Percentiles rank a stretch among this genome's conserved stretches.
Conservation (phyloP, 2,113 vertebrate species). For the Channa maculata region DNA sequence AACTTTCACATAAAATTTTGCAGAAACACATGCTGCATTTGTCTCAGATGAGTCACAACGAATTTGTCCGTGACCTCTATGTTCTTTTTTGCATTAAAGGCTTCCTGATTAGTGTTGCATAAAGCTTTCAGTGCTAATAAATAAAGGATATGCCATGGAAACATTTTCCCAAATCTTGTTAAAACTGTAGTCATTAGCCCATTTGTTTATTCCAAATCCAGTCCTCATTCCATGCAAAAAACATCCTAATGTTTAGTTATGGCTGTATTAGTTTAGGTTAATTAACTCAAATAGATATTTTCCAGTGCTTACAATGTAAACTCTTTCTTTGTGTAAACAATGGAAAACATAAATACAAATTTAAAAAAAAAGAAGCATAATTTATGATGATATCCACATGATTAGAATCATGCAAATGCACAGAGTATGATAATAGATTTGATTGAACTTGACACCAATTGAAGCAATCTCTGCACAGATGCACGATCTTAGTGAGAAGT, state of each 20-base stretch:
- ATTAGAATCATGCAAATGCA: not conserved
- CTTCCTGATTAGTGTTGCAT: conserved; percentile 11
- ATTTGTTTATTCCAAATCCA: not conserved
- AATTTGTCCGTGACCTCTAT: not conserved
- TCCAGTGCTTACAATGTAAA: not conserved
- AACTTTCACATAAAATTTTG: not conserved
- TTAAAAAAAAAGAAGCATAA: not conserved
- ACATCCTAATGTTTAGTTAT: not conserved
- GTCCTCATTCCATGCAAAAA: not conserved
- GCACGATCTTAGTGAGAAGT: not conserved
- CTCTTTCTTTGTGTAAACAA: not conserved
- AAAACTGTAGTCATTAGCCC: not conserved
- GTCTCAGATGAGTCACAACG: conserved; percentile 24
- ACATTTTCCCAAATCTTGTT: not conserved
- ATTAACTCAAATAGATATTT: not conserved
- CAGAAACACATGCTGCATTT: not conserved
- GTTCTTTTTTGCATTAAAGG: not conserved
- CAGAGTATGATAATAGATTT: too few relatives aligned
- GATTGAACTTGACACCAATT: too few relatives aligned
- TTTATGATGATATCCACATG: not conserved
- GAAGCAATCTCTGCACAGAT: not conserved
- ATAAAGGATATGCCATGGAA: conserved; percentile 5
- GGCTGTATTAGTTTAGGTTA: not conserved
- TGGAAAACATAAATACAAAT: not conserved
- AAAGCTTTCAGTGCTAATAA: conserved; percentile 16